Percentiles rank a stretch among this genome's conserved stretches.
Evolutionary conservation across 2,888 invertebrate species (phyloP).

Genomic region (Ormia ochracea): DNA sequence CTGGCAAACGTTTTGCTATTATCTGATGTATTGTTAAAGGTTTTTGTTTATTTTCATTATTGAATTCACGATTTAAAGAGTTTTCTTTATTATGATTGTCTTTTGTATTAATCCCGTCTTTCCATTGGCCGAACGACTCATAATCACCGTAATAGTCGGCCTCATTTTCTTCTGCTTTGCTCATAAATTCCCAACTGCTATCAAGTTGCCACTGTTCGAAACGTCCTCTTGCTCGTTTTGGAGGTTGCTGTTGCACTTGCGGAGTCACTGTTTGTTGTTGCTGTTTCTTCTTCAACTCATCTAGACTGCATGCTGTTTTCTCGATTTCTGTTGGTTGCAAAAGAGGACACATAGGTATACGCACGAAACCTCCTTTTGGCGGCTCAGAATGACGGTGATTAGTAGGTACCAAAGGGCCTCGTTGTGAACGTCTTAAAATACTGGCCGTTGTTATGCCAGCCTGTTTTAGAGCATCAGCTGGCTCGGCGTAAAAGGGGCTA

Average conservation of each 20-base stretch:
- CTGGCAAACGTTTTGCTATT: constrained; percentile 81
- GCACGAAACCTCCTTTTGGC: constrained; percentile 76
- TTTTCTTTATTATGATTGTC: constrained; percentile 70
- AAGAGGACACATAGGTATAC: constrained; percentile 78
- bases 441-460: constrained; percentile 73
- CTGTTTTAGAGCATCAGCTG: constrained; percentile 86
- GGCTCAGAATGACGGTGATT: constrained; percentile 82
- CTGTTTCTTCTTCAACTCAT: constrained; percentile 78
- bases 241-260: constrained; percentile 65
- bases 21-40: constrained; percentile 86
- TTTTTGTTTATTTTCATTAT: constrained; percentile 75
- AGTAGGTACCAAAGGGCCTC: constrained; percentile 72
- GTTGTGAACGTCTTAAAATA: constrained; percentile 74
- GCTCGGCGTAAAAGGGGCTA: constrained; percentile 93
- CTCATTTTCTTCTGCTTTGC: constrained; percentile 77
- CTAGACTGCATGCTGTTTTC: constrained; percentile 76
- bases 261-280: constrained; percentile 69
- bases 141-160: constrained; percentile 72
- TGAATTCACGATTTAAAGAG: constrained; percentile 67
- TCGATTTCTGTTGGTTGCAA: constrained; percentile 79
- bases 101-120: constrained; percentile 56
- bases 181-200: constrained; percentile 93
- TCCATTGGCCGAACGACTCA: constrained; percentile 74
- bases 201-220: constrained; percentile 87
- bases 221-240: constrained; percentile 74